Conservation (phyloP, 2,113 vertebrate species). For the Pycnonotus jocosus region DNA sequence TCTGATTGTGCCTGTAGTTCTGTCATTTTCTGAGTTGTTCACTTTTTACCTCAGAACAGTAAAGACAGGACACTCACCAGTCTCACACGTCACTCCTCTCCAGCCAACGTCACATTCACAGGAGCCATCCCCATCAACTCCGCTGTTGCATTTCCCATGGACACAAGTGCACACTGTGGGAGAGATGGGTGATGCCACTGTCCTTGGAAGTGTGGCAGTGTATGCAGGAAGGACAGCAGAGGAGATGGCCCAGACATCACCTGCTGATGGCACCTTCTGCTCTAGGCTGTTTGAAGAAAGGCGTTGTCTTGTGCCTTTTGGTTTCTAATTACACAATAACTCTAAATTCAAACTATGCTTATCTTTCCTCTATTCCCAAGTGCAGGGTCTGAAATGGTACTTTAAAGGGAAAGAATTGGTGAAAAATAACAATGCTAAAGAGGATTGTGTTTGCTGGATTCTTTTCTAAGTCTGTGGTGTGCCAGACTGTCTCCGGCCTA, state of each 20-base stretch:
- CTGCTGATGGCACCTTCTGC: not conserved
- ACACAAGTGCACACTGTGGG: conserved; percentile 77
- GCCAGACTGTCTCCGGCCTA: not conserved
- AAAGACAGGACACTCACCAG: conserved; percentile 55
- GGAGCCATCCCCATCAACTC: conserved; percentile 78
- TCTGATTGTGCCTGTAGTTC: not conserved
- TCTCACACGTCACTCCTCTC: conserved; percentile 81
- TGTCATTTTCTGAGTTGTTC: not conserved
- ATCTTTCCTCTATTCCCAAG: not conserved
- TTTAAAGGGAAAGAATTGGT: not conserved
- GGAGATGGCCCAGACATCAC: not conserved
- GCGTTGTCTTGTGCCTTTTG: not conserved
- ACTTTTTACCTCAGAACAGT: not conserved
- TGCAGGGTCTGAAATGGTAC: not conserved
- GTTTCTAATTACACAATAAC: not conserved
- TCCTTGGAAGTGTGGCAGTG: not conserved
- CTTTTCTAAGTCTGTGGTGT: not conserved
- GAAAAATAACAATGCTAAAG: not conserved
- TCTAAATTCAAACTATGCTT: not conserved
- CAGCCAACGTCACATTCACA: conserved; percentile 86
- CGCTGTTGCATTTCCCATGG: conserved; percentile 82
- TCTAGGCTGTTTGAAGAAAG: not conserved
- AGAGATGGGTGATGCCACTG: not conserved
- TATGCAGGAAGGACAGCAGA: not conserved
- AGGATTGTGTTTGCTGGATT: not conserved